Evolutionary conservation across 1,140 invertebrate species (phyloP).

Genomic region (Hyphantria cunea): DNA sequence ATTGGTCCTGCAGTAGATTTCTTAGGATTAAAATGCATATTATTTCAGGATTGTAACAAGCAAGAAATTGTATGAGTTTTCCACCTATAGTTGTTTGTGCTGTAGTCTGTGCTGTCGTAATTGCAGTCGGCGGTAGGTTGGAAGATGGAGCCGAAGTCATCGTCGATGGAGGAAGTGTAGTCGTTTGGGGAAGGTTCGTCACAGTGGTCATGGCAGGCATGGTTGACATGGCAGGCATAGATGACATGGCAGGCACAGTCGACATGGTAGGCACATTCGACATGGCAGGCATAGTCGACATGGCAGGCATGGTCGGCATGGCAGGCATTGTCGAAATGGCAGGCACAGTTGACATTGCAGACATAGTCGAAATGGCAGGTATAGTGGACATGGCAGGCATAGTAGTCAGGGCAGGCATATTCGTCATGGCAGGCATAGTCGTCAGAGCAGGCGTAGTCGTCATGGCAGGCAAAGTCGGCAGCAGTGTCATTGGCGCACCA

Average conservation of each 20-base stretch:
- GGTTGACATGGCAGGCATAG: not conserved
- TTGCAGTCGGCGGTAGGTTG: constrained; percentile 14
- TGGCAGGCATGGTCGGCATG: not conserved
- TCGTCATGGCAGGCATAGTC: not conserved
- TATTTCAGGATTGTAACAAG: constrained; percentile 64
- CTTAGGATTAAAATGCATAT: constrained; percentile 71
- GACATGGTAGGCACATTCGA: constrained; percentile 1
- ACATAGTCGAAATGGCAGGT: constrained; percentile 12
- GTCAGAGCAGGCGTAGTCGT: constrained; percentile 8
- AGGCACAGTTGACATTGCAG: constrained; percentile 13
- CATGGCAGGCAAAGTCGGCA: constrained; percentile 2
- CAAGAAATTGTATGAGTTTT: constrained; percentile 53
- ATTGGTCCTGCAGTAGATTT: constrained; percentile 61
- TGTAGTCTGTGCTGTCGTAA: too few relatives aligned
- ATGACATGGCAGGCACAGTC: constrained; percentile 2
- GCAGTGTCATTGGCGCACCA: not conserved
- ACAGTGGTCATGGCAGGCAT: constrained; percentile 7
- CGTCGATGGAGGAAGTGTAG: constrained; percentile 27
- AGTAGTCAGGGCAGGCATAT: constrained; percentile 12
- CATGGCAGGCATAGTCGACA: constrained; percentile 30
- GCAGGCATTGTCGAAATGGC: too few relatives aligned
- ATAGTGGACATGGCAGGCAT: constrained; percentile 26
- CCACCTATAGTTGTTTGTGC: constrained; percentile 46
- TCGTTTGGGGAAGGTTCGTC: constrained; percentile 3
- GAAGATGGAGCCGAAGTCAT: constrained; percentile 34